Percentiles rank a stretch among this genome's conserved stretches.
Conservation (phyloP, 2,888 invertebrate species). For the Teleiodes luculella region DNA sequence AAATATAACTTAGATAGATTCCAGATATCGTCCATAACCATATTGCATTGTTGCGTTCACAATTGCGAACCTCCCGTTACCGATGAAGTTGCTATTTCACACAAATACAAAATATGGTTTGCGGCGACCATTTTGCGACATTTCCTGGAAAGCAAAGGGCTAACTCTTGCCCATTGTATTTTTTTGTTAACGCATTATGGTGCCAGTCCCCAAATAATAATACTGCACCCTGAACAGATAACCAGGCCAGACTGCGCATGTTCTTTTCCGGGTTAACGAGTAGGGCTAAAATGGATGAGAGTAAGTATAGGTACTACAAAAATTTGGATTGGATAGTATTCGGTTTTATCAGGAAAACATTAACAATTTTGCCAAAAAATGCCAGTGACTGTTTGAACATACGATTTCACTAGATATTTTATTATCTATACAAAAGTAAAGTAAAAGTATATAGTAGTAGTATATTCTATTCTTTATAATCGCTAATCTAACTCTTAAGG, state of each 20-base stretch:
- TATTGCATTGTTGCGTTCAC: slow-evolving; percentile 44
- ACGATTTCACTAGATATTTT: no score
- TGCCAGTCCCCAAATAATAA: no score
- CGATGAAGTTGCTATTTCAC: slow-evolving; percentile 14
- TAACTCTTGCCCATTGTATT: slow-evolving; percentile 69
- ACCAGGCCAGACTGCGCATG: neutral
- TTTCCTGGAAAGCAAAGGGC: slow-evolving; percentile 48
- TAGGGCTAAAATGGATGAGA: no score
- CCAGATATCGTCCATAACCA: slow-evolving; percentile 45
- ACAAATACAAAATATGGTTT: slow-evolving; percentile 72
- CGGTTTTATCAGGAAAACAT: no score
- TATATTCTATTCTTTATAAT: no score
- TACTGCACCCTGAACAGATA: neutral
- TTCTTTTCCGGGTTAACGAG: neutral
- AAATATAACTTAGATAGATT: slow-evolving; percentile 29
- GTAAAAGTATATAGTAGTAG: no score
- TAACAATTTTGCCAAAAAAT: no score
- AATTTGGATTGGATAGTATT: no score
- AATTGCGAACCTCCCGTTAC: slow-evolving; percentile 39
- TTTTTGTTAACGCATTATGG: slow-evolving; percentile 20
- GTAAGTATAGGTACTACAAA: no score
- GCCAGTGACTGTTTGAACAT: no score
- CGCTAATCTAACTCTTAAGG: no score
- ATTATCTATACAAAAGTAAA: no score
- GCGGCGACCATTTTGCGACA: slow-evolving; percentile 32